Evolutionary conservation across 2,113 vertebrate genomes (phyloP).

Genomic region (Acanthochromis polyacanthus): DNA sequence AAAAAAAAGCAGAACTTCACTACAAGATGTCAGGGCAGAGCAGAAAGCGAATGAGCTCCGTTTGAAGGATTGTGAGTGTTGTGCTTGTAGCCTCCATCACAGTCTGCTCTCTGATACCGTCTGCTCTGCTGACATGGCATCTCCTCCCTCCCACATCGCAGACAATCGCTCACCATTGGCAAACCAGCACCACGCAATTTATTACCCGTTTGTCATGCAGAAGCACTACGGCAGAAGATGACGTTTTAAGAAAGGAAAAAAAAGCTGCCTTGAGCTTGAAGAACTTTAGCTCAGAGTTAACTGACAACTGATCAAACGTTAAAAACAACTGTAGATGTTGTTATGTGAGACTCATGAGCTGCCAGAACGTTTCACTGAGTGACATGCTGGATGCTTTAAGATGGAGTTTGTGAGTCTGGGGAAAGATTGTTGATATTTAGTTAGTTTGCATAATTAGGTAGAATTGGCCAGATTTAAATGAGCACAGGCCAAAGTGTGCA

Average conservation of each 20-base stretch:
- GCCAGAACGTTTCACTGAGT: too few species aligned
- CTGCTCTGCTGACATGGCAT: constrained; percentile 73
- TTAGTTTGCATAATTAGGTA: too few species aligned
- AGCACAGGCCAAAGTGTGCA: too few species aligned
- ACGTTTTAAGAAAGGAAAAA: constrained; percentile 25
- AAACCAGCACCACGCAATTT: constrained; percentile 54
- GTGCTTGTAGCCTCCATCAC: constrained; percentile 51
- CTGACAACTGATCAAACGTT: background rate
- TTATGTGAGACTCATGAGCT: background rate
- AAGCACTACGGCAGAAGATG: constrained; percentile 45
- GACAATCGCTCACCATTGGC: constrained; percentile 52
- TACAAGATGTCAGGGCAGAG: constrained; percentile 5
- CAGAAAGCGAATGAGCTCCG: constrained; percentile 1
- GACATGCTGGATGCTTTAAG: too few species aligned
- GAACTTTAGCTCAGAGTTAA: background rate
- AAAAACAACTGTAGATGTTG: background rate
- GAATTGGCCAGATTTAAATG: too few species aligned
- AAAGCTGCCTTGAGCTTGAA: constrained; percentile 19
- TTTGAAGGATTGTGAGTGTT: constrained; percentile 19
- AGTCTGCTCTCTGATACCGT: constrained; percentile 46
- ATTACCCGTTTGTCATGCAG: constrained; percentile 69
- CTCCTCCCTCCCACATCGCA: constrained; percentile 28
- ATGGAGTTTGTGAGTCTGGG: too few species aligned
- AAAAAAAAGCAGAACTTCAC: background rate
- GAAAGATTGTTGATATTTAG: too few species aligned